Percentiles rank a stretch among this genome's conserved stretches.
Evolutionary conservation across 2,888 invertebrate species (phyloP).

Genomic region (Argyresthia goedartella): DNA sequence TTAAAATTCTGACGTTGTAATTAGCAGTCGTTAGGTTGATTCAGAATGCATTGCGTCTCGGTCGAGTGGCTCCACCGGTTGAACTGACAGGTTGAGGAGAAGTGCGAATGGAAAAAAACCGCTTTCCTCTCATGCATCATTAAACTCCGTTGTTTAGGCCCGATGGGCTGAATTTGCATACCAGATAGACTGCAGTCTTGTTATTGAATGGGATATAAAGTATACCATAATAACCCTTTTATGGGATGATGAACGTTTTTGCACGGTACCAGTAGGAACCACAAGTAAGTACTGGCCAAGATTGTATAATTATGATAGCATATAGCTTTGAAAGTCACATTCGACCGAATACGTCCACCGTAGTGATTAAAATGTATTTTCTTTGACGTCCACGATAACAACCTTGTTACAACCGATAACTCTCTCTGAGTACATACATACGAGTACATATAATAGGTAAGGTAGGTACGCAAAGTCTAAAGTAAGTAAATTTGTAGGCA

Average conservation of each 20-base stretch:
- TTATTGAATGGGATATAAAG: no score
- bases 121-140: slow-evolving; percentile 25
- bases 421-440: no score
- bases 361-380: no score
- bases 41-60: slow-evolving; percentile 18
- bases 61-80: slow-evolving; percentile 17
- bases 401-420: no score
- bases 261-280: no score
- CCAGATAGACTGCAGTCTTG: slow-evolving; percentile 13
- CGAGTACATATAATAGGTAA: no score
- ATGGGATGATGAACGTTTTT: no score
- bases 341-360: no score
- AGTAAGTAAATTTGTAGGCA: no score
- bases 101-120: slow-evolving; percentile 13
- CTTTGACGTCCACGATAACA: no score
- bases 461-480: no score
- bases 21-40: slow-evolving; percentile 12
- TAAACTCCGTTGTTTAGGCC: slow-evolving; percentile 10
- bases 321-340: background rate
- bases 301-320: background rate
- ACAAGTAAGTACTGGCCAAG: background rate
- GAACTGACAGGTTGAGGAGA: slow-evolving; percentile 17
- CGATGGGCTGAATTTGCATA: slow-evolving; percentile 9
- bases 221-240: no score
- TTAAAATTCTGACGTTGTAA: slow-evolving; percentile 3